phyloP scores from a whole-genome alignment of 2,113 vertebrate genomes.

The Pristiophorus japonicus region DNA sequence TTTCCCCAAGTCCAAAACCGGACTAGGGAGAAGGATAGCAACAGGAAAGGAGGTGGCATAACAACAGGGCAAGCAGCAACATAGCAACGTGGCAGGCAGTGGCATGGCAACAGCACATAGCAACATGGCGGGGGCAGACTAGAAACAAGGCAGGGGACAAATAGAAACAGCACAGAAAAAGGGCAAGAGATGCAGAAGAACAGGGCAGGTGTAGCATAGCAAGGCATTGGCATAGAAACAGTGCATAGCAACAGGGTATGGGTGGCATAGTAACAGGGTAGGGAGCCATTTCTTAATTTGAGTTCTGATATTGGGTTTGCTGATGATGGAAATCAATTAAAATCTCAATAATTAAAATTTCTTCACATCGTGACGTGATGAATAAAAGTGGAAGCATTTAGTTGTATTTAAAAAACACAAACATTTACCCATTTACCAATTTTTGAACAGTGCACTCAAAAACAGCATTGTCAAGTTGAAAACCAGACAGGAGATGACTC shows the following conservation, averaged over 20 bases:
- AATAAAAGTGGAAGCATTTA: neutral
- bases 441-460: neutral
- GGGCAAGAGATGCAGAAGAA: neutral
- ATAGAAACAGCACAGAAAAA: neutral
- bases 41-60: neutral
- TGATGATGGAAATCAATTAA: conserved; percentile 6
- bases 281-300: neutral
- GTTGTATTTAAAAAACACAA: neutral
- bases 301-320: neutral
- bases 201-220: neutral
- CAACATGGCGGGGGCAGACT: neutral
- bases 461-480: neutral
- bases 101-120: neutral
- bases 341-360: neutral
- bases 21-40: neutral
- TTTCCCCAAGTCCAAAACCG: neutral
- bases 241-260: neutral
- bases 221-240: neutral
- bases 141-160: neutral
- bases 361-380: neutral
- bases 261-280: neutral
- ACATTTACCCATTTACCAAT: neutral
- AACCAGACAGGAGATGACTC: neutral
- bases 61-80: neutral
- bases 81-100: neutral